A percentile compares a stretch with the other conserved stretches of the same genome.
Conservation (phyloP, 2,113 vertebrate genomes). For the Prolemur simus region DNA sequence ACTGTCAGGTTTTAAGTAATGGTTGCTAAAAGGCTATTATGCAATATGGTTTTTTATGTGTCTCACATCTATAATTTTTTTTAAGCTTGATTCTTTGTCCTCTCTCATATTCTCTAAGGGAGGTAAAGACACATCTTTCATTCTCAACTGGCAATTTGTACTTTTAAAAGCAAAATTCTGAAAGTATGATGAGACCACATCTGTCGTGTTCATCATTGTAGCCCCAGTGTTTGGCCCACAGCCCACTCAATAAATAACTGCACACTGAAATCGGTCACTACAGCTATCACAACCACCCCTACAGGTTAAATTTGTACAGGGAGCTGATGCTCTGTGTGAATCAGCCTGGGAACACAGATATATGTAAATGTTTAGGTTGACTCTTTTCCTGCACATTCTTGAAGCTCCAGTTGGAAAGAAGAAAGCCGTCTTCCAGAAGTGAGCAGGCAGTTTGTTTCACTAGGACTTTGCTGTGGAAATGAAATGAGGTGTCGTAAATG, state of each 20-base stretch:
- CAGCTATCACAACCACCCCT: background rate
- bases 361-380: background rate
- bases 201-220: background rate
- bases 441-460: background rate
- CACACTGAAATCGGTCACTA: slow-evolving; percentile 3
- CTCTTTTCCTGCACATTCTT: background rate
- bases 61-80: background rate
- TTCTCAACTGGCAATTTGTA: background rate
- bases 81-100: background rate
- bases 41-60: background rate
- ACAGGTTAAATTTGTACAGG: background rate
- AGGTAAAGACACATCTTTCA: slow-evolving; percentile 26
- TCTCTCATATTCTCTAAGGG: background rate
- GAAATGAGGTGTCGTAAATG: background rate
- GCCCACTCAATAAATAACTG: background rate
- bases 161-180: slow-evolving; percentile 27
- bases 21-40: background rate
- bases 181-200: background rate
- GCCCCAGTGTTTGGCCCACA: background rate
- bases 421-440: background rate
- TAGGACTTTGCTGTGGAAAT: background rate
- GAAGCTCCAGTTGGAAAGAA: slow-evolving; percentile 1
- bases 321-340: background rate
- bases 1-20: slow-evolving; percentile 24
- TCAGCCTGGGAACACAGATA: background rate